phyloP scores from a whole-genome alignment of 2,888 invertebrate genomes.

The Cephus sareptanus region DNA sequence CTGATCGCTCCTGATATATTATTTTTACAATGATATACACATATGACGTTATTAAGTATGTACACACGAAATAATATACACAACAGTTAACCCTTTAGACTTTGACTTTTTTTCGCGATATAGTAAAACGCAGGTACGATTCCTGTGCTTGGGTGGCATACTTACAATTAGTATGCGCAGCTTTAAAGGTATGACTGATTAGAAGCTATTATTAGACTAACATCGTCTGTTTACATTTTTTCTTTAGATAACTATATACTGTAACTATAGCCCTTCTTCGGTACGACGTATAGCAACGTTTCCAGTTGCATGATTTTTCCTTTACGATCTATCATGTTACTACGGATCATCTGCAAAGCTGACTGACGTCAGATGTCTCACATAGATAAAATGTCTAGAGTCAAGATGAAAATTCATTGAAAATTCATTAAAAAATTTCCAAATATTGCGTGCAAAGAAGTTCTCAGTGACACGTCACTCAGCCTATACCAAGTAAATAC shows the following conservation, averaged over 20 bases:
- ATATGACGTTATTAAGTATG: too few relatives aligned
- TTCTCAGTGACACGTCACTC: not conserved
- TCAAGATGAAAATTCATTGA: not conserved
- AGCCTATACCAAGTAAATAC: not conserved
- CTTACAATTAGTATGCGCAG: too few relatives aligned
- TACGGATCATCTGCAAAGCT: not conserved
- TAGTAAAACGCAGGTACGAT: too few relatives aligned
- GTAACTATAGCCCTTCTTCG: not conserved
- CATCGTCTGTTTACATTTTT: not conserved
- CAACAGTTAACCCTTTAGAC: too few relatives aligned
- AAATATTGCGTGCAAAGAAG: not conserved
- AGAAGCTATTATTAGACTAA: not conserved
- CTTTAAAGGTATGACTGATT: not conserved
- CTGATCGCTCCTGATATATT: too few relatives aligned
- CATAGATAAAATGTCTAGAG: not conserved
- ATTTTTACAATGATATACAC: too few relatives aligned
- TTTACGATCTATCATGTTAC: not conserved
- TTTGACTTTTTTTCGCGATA: too few relatives aligned
- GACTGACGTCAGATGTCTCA: not conserved
- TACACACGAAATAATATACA: too few relatives aligned
- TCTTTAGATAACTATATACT: not conserved
- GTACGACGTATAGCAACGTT: not conserved
- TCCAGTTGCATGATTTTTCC: not conserved
- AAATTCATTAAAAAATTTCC: not conserved
- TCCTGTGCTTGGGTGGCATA: too few relatives aligned